Evolutionary conservation across 2,113 vertebrate species (phyloP).

Genomic region (Erythrolamprus reginae): DNA sequence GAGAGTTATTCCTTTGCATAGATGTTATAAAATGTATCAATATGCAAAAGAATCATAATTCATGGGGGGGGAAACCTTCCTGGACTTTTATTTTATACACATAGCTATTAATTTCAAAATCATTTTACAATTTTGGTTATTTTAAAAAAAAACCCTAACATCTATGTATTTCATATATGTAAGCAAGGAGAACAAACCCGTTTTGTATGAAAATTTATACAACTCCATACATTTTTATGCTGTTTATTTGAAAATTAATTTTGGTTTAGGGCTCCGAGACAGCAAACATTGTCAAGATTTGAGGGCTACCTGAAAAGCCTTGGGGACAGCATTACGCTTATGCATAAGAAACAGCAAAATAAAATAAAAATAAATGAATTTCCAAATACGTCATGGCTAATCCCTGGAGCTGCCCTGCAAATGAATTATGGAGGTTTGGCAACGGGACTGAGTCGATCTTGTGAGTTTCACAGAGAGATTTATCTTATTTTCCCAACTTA

Average conservation of each 20-base stretch:
- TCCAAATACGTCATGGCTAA: constrained; percentile 82
- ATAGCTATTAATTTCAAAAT: constrained; percentile 77
- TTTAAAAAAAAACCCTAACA: constrained; percentile 64
- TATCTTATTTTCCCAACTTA: constrained; percentile 93
- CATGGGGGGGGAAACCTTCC: constrained; percentile 68
- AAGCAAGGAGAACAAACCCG: constrained; percentile 80
- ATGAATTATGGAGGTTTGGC: constrained; percentile 83
- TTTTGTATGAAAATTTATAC: constrained; percentile 87
- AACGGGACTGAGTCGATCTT: constrained; percentile 76
- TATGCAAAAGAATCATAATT: constrained; percentile 39
- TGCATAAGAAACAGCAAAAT: constrained; percentile 86
- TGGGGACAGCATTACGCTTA: constrained; percentile 89
- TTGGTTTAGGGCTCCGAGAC: constrained; percentile 82
- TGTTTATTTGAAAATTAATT: constrained; percentile 89
- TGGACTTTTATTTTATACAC: constrained; percentile 74
- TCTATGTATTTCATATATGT: constrained; percentile 70
- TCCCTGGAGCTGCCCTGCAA: constrained; percentile 83
- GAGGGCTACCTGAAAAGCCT: constrained; percentile 86
- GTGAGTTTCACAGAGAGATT: constrained; percentile 85
- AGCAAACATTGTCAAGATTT: constrained; percentile 86
- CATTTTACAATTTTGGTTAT: constrained; percentile 76
- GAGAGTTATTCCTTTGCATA: constrained; percentile 19
- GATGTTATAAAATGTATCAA: constrained; percentile 33
- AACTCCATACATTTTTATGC: constrained; percentile 86
- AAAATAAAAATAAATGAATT: constrained; percentile 96